Evolutionary conservation across 2,113 vertebrate species (phyloP), one percentile per base, ranked within the genome.

Genomic region (Alligator sinensis): DNA sequence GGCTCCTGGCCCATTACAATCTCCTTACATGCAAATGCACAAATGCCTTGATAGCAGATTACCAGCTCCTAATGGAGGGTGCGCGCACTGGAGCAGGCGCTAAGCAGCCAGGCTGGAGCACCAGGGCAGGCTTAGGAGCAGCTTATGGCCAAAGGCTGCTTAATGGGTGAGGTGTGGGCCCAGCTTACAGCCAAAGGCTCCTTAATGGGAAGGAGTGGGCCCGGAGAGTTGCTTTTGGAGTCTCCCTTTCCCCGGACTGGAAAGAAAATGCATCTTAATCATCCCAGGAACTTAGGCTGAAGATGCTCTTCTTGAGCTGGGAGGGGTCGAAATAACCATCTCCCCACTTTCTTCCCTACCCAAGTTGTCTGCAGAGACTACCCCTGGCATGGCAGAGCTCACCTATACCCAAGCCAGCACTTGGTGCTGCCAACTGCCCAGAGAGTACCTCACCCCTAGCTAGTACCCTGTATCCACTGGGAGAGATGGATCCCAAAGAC

Each of bases 1-100:
- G 97, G 93, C 96, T 98, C 97, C 96, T 91, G 93, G 93, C 84
- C 96, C 97, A 98, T 98, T 98, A 98, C 98, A 98, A 98, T 98
- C 98, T 98, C 95, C 97, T 98, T 98, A 96, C 68, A 98, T 95
- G 96, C 96, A 98, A 98, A 98, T 98, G 92, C 96, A 97, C 91
- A 98, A 97, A 97, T 92, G 96, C 97, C 89, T 95, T 94, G 96
- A 96, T 96, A 97, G 97, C 57, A 94, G 98, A 99, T 99, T 98
- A 99, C 88, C 72, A 79, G 87, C 93, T 95, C 97, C 97, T 98
- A 98, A 98, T 98, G 98, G 98, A 95, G 95, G 90, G 81, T 82
- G 77, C 91, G 62, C 93, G 97, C 88, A 95, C 96, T 96, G 95
- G 97, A 97, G 95, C 87, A 96, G 96, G 90, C 92, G 95, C 76